These are phyloP conservation scores for Rhinopomastus cyanomelas DNA, from an alignment of 2,113 vertebrate genomes.

Conservation along the genomic window DNA sequence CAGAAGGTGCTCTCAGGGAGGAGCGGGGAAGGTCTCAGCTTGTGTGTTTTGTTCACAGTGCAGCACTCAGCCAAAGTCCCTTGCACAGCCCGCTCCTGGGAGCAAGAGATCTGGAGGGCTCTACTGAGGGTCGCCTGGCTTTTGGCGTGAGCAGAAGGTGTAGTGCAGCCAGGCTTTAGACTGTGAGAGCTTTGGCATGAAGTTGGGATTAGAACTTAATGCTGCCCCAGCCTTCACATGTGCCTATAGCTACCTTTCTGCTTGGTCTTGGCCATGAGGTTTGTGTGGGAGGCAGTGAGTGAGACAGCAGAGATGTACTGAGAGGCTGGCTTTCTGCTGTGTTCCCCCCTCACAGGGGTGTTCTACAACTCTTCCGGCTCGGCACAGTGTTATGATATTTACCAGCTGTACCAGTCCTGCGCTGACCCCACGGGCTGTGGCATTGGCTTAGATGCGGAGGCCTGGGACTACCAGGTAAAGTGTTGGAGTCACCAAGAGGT, in stretches of 20 bases:
- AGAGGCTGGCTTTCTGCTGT: neutral
- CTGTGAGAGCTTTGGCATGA: neutral
- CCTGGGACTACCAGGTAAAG: slow-evolving; percentile 95
- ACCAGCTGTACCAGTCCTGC: slow-evolving; percentile 81
- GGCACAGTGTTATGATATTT: slow-evolving; percentile 79
- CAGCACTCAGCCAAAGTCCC: neutral
- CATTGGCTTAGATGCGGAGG: slow-evolving; percentile 74
- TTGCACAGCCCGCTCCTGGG: neutral
- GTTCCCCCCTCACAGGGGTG: slow-evolving; percentile 73
- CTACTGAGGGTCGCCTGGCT: neutral
- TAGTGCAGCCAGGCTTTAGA: neutral
- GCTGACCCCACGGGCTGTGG: slow-evolving; percentile 93
- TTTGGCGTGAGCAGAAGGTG: neutral
- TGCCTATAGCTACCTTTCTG: neutral
- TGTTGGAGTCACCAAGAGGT: too few species aligned
- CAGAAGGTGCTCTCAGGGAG: neutral
- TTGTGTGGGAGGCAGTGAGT: rapidly evolving
- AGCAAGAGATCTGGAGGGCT: rapidly evolving
- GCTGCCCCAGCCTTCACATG: neutral
- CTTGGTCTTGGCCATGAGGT: neutral
- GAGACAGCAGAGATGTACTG: neutral
- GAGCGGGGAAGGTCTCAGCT: neutral
- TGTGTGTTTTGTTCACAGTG: neutral
- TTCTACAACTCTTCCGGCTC: slow-evolving; percentile 85
- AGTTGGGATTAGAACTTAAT: neutral